These are phyloP conservation scores for Pseudolaguvia tuberculata DNA, from an alignment of 2,113 vertebrate species.

Conservation along the genomic window DNA sequence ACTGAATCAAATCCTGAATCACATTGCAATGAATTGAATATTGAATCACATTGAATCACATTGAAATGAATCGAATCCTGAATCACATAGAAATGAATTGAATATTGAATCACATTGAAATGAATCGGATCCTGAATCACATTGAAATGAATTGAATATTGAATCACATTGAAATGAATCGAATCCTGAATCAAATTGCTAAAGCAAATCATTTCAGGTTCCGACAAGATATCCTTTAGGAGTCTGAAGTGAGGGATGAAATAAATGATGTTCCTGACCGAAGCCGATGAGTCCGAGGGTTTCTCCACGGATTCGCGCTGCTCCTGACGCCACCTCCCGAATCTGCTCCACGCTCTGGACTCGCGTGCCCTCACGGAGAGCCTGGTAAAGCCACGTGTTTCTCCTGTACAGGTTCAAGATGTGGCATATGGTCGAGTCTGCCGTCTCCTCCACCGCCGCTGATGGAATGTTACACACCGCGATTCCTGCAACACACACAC, in stretches of 20 bases:
- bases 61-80: too few species aligned
- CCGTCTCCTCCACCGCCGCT: slow-evolving; percentile 91
- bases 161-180: too few species aligned
- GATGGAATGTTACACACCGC: slow-evolving; percentile 97
- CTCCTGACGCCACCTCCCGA: slow-evolving; percentile 89
- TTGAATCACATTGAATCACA: too few species aligned
- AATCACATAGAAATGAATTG: too few species aligned
- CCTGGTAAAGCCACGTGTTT: slow-evolving; percentile 99
- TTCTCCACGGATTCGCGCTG: slow-evolving; percentile 89
- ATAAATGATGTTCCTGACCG: slow-evolving; percentile 63
- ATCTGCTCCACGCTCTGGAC: slow-evolving; percentile 98
- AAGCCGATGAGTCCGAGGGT: slow-evolving; percentile 96
- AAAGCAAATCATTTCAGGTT: not conserved
- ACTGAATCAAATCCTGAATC: not conserved
- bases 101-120: too few species aligned
- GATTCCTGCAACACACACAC: slow-evolving; percentile 71
- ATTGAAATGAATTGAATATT: too few species aligned
- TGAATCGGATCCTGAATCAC: too few species aligned
- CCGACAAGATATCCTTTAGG: not conserved
- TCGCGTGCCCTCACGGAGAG: slow-evolving; percentile 89
- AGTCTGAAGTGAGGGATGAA: not conserved
- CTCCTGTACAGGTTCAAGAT: slow-evolving; percentile 94
- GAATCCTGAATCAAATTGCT: too few species aligned
- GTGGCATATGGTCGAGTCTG: slow-evolving; percentile 92
- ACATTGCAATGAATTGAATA: too few species aligned